Evolutionary conservation across 2,888 invertebrate species (phyloP).

Genomic region (Clunio marinus): DNA sequence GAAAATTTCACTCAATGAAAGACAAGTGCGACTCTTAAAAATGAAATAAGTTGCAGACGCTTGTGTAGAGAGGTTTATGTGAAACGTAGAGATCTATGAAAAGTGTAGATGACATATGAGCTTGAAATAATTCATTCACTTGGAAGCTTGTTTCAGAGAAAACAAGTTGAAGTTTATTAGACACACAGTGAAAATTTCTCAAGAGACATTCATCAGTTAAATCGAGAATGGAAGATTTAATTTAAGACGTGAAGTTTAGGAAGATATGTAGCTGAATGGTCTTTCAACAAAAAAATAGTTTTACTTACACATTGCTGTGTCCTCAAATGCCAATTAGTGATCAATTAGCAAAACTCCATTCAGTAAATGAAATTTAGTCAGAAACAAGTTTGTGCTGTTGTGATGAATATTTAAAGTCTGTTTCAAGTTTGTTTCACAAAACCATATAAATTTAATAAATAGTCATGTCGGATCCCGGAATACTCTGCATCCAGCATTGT

Average conservation of each 20-base stretch:
- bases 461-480: conserved; percentile 63
- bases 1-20: neutral
- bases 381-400: neutral
- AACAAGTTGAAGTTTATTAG: too few species aligned
- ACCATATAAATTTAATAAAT: neutral
- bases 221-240: too few species aligned
- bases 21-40: neutral
- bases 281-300: too few species aligned
- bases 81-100: neutral
- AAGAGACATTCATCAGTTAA: too few species aligned
- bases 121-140: too few species aligned
- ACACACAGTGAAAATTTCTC: too few species aligned
- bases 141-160: too few species aligned
- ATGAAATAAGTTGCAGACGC: neutral
- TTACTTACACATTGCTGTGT: too few species aligned
- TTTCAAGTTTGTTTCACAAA: neutral
- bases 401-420: neutral
- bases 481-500: conserved; percentile 89
- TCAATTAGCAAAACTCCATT: neutral
- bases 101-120: neutral
- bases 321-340: too few species aligned
- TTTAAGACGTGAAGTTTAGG: too few species aligned
- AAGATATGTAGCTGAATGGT: too few species aligned
- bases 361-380: neutral
- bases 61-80: neutral